Evolutionary conservation across 2,113 vertebrate genomes (phyloP), one percentile per base, ranked within the genome.

Genomic region (Gopherus flavomarginatus): DNA sequence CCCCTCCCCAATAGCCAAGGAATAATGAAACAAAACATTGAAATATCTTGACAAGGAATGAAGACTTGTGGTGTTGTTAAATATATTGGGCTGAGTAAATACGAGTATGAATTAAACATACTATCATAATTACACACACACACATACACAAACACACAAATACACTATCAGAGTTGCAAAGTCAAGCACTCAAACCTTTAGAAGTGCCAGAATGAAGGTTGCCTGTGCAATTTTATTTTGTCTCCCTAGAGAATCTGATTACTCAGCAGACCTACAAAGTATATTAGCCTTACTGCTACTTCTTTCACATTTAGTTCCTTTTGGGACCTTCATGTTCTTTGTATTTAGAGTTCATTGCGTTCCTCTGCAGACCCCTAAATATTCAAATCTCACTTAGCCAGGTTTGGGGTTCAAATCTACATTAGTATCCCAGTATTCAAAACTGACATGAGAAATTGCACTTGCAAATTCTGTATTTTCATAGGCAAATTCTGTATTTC

Each of bases 391-490:
- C 35, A 11, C 3, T 0, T 47, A 78, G 49, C 35, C 88, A 92
- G 69, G 50, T 77, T 92, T 94, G 85, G 82, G 14, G 16, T 27
- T 90, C 62, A 77, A 78, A 85, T 86, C 80, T 62, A 57, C 27
- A 12, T 11, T 86, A 0, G 2, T 6, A 21, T 83, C 94, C 65
- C 81, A 87, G 86, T 78, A 90, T 83, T 27, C 92, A 81, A 17
- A 94, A 86, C 93, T 96, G 95, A 79, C 81, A 81, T 90, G 92
- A 62, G 17, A 87, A 93, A 88, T 77, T 38, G 4, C 44, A 52
- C 47, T 38, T 85, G 82, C 87, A 96, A 93, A 94, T 31, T 81
- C 72, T 75, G 78, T 92, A 89, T 96, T 94, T 86, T 75, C 81
- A 52, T 52, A 52, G 83, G 80, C 85, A 96, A 94, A 94, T n/a